A percentile compares a stretch with the other conserved stretches of the same genome.
These are phyloP conservation scores for Berghia stephanieae DNA, from an alignment of 1,140 invertebrate genomes.

Conservation along the genomic window DNA sequence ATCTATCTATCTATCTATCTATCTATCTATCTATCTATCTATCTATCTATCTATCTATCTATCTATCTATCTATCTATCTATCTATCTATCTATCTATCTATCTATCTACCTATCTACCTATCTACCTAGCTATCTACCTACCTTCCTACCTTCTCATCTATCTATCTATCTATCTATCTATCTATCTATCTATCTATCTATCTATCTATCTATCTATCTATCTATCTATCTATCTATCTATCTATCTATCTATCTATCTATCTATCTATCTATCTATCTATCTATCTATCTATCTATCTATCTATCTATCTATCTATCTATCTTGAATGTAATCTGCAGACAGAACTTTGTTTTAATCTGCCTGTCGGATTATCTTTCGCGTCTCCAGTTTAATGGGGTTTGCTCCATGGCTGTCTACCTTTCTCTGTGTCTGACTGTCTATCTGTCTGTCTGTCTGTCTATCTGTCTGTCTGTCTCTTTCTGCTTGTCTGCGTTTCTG, in stretches of 20 bases:
- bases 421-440: not conserved
- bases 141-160: not conserved
- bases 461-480: not conserved
- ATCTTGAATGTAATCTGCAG: too few species aligned
- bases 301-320: not conserved
- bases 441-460: not conserved
- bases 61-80: not conserved
- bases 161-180: not conserved
- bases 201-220: not conserved
- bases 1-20: not conserved
- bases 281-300: constrained; percentile 18
- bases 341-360: too few species aligned
- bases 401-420: too few species aligned
- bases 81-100: not conserved
- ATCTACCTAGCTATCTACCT: not conserved
- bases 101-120: not conserved
- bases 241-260: constrained; percentile 13
- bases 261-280: constrained; percentile 22
- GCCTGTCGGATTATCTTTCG: too few species aligned
- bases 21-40: not conserved
- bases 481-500: too few species aligned
- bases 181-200: not conserved
- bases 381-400: too few species aligned
- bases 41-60: not conserved
- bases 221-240: not conserved